A percentile compares a stretch with the other conserved stretches of the same genome.
Evolutionary conservation across 1,140 invertebrate species (phyloP).

Genomic region (Galendromus occidentalis): DNA sequence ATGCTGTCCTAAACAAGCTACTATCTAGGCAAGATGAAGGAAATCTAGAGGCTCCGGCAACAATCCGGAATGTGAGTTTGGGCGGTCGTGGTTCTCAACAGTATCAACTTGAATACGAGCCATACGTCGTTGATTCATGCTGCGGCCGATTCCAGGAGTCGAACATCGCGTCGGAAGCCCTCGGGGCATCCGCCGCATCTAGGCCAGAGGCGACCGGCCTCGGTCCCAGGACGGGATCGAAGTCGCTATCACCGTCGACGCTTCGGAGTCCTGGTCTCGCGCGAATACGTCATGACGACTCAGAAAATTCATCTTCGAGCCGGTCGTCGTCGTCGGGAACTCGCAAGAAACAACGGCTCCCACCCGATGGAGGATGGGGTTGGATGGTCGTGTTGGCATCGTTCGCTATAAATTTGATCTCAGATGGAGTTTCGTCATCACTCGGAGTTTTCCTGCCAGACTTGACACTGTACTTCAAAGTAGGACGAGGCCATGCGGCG

Average conservation of each 20-base stretch:
- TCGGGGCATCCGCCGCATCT: too few species aligned
- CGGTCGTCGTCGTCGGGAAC: not conserved
- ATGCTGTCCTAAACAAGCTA: too few species aligned
- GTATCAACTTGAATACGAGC: too few species aligned
- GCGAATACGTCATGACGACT: not conserved
- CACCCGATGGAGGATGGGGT: slow-evolving; percentile 39
- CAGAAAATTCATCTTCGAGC: not conserved
- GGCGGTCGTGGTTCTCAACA: too few species aligned
- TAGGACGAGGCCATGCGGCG: slow-evolving; percentile 58
- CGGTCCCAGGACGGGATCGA: too few species aligned
- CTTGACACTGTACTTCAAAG: slow-evolving; percentile 60
- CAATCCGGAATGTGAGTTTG: too few species aligned
- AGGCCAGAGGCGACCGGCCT: too few species aligned
- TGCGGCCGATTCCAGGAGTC: too few species aligned
- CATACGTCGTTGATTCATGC: too few species aligned
- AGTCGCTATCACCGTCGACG: not conserved
- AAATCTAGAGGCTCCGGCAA: too few species aligned
- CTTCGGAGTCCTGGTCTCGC: not conserved
- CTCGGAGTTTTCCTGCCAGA: slow-evolving; percentile 73
- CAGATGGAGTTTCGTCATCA: slow-evolving; percentile 82
- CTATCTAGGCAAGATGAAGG: too few species aligned
- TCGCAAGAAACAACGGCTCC: slow-evolving; percentile 13
- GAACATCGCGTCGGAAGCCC: too few species aligned
- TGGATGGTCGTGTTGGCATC: slow-evolving; percentile 58
- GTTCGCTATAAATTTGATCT: slow-evolving; percentile 73